Evolutionary conservation across 2,797 vertebrate species (phyloP), one percentile per base, ranked within the genome.

Genomic region (Enteromius radiatus): DNA sequence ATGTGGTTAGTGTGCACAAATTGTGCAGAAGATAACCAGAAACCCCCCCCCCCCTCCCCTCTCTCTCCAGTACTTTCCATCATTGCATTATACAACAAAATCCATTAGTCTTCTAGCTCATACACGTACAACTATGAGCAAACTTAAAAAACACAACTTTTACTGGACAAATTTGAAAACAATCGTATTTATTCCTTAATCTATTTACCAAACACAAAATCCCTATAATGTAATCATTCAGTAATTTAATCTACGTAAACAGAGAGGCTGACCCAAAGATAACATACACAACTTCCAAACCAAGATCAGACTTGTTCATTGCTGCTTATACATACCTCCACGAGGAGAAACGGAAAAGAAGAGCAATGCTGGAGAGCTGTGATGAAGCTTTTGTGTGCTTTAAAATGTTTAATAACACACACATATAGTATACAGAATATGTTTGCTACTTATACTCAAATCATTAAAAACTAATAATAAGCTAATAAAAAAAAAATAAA

Each of bases 241-340:
- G 6, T 31, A 28, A 31, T 21, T 28, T 31, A 12, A 70, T 45
- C 21, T 14, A n/a, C 69, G 26, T 65, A 61, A 69, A 52, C 4
- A 26, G 4, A 28, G 14, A 45, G 23, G 26, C 47, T n/a, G 23
- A 52, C 9, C 7, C 7, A 41, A 31, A 28, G 45, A 76, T 76
- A 61, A 63, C 38, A 38, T 43, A 15, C 41, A 59, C 12, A 61
- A 31, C 36, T 23, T 11, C 14, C 41, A 23, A 56, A 21, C 71
- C 87, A 84, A 77, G 84, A 69, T 38, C 80, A 84, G 87, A 81
- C 84, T 80, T 73, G 84, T 52, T 70, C 43, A 17, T 47, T 36
- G 38, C 45, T 43, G 59, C 80, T 74, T 36, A 65, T 47, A 17
- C 84, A 86, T 86, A 80, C 82, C 84, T 84, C 12, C 23, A 54